phyloP scores from a whole-genome alignment of 2,113 vertebrate species.

The Callocephalon fimbriatum region DNA sequence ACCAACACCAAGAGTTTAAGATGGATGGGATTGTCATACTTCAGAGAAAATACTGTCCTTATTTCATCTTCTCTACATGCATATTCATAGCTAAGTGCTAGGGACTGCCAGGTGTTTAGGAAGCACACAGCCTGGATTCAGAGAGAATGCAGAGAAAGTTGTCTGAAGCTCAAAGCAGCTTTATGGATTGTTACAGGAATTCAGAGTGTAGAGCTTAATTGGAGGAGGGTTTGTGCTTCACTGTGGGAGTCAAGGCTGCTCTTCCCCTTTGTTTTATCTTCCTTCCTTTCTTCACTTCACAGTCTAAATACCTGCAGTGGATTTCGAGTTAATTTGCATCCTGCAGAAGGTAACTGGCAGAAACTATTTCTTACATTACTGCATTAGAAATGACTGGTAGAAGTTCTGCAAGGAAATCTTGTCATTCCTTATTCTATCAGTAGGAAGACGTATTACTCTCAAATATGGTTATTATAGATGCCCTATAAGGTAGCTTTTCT shows the following conservation, averaged over 20 bases:
- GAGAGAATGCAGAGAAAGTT: not conserved
- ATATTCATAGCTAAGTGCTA: not conserved
- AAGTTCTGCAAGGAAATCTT: not conserved
- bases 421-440: not conserved
- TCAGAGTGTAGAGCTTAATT: not conserved
- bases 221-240: not conserved
- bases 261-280: not conserved
- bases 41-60: not conserved
- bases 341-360: not conserved
- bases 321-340: not conserved
- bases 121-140: not conserved
- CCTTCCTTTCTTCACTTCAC: not conserved
- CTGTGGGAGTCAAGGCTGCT: not conserved
- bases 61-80: not conserved
- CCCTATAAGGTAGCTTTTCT: not conserved
- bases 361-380: not conserved
- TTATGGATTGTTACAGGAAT: not conserved
- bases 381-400: not conserved
- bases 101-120: not conserved
- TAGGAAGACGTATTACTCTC: not conserved
- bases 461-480: not conserved
- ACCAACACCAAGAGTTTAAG: not conserved
- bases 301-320: not conserved
- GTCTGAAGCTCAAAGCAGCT: not conserved
- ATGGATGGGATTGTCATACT: too few relatives aligned